Conservation (phyloP, 2,113 vertebrate genomes). For the Psittacula cyanocephala region DNA sequence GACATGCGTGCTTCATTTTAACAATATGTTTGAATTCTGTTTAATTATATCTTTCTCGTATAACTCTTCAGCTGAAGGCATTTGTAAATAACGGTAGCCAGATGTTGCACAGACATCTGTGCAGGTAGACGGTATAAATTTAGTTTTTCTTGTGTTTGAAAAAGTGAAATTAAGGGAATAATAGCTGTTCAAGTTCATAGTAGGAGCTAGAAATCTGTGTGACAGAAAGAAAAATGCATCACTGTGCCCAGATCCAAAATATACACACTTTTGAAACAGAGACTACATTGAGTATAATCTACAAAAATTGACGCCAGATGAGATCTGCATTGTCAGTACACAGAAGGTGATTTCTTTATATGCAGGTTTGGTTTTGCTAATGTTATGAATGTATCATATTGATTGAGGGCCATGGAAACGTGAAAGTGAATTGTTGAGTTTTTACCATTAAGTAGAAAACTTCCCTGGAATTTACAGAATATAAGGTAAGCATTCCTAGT, state of each 20-base stretch:
- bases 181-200: background rate
- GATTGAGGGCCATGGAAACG: background rate
- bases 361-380: background rate
- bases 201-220: background rate
- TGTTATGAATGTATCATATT: background rate
- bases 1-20: background rate
- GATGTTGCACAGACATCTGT: background rate
- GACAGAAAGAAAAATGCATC: background rate
- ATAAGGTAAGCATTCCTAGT: slow-evolving; percentile 21
- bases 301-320: background rate
- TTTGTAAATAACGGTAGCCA: background rate
- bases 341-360: background rate
- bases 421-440: background rate
- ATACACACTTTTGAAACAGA: background rate
- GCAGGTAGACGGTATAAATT: background rate
- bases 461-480: slow-evolving; percentile 36
- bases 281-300: background rate
- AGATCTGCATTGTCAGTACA: background rate
- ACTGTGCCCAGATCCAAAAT: background rate
- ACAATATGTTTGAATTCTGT: background rate
- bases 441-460: slow-evolving; percentile 13
- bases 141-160: background rate
- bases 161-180: background rate
- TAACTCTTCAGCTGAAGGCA: background rate
- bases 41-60: background rate